phyloP scores from a whole-genome alignment of 1,140 invertebrate genomes.

The Diabrotica undecimpunctata region DNA sequence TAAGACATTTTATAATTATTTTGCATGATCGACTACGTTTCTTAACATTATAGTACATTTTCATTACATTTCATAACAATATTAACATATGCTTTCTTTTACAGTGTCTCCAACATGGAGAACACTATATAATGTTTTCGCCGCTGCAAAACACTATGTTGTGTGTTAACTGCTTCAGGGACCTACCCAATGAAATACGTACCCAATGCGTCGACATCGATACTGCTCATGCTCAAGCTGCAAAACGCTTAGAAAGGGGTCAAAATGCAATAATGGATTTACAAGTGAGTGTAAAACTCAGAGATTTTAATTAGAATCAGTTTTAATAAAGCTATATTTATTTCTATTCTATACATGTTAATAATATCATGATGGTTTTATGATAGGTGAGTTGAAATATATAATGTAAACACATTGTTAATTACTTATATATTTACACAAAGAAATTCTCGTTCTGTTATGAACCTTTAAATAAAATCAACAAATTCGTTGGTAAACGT shows the following conservation, averaged over 20 bases:
- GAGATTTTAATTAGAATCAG: too few species aligned
- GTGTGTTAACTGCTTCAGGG: slow-evolving; percentile 68
- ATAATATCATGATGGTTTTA: too few species aligned
- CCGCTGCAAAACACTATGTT: slow-evolving; percentile 64
- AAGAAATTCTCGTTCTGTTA: too few species aligned
- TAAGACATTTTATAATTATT: too few species aligned
- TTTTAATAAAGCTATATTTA: too few species aligned
- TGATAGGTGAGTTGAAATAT: too few species aligned
- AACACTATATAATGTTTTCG: slow-evolving; percentile 71
- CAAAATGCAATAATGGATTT: slow-evolving; percentile 47
- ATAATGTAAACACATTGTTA: too few species aligned
- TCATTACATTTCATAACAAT: not conserved
- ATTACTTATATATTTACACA: too few species aligned
- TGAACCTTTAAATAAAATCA: too few species aligned
- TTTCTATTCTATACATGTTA: too few species aligned
- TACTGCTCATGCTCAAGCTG: slow-evolving; percentile 65
- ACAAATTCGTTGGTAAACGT: too few species aligned
- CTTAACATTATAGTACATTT: not conserved
- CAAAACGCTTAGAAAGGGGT: slow-evolving; percentile 62
- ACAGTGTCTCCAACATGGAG: slow-evolving; percentile 63
- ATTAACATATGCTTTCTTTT: slow-evolving; percentile 14
- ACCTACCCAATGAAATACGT: slow-evolving; percentile 60
- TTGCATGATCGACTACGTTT: too few species aligned
- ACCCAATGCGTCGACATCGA: slow-evolving; percentile 69
- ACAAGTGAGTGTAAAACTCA: slow-evolving; percentile 31